Evolutionary conservation across 2,113 vertebrate species (phyloP).

Genomic region (Physeter macrocephalus): DNA sequence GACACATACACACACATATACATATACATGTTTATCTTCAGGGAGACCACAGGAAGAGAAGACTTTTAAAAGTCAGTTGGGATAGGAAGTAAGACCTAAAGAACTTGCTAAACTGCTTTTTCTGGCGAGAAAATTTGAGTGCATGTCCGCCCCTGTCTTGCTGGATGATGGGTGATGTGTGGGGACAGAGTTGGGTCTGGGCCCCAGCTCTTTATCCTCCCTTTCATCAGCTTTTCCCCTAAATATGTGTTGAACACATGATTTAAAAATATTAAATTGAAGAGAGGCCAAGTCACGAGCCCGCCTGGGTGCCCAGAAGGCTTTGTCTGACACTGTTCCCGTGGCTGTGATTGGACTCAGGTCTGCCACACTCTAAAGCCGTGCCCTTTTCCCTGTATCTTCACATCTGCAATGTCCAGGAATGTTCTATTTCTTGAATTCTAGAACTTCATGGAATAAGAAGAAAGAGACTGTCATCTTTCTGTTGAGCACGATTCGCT

Average conservation of each 20-base stretch:
- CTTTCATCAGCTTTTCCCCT: neutral
- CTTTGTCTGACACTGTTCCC: neutral
- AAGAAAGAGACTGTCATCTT: neutral
- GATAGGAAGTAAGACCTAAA: neutral
- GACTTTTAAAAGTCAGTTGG: neutral
- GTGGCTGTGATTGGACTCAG: neutral
- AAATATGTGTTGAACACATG: neutral
- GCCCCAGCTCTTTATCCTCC: neutral
- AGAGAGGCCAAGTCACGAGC: neutral
- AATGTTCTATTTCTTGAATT: neutral
- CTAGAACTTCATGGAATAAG: neutral
- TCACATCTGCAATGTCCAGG: neutral
- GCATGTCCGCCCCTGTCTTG: neutral
- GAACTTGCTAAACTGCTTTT: neutral
- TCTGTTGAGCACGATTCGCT: neutral
- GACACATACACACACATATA: no score
- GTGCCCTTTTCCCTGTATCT: neutral
- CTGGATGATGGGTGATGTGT: no score
- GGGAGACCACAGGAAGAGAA: neutral
- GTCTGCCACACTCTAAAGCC: neutral
- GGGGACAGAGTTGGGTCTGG: neutral
- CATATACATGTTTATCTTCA: neutral
- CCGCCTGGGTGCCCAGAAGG: fast-evolving
- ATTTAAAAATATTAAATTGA: neutral
- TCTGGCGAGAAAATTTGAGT: neutral